Evolutionary conservation across 2,797 vertebrate species (phyloP).

Genomic region (Antrozous pallidus): DNA sequence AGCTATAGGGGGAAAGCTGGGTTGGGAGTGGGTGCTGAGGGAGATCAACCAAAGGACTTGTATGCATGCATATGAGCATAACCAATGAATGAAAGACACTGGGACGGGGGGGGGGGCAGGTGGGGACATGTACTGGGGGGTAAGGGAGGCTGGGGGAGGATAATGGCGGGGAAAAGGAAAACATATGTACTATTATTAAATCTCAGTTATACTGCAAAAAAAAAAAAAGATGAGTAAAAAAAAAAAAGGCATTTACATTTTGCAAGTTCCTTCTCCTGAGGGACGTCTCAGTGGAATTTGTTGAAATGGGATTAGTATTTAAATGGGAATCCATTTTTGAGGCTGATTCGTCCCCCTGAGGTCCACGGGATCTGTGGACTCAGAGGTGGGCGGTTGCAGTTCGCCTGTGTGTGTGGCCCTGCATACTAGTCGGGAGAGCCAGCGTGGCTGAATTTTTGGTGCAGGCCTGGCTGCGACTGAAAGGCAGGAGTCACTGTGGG

Average conservation of each 20-base stretch:
- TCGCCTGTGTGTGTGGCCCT: neutral
- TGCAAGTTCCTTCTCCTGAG: neutral
- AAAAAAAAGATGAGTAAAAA: too few species aligned
- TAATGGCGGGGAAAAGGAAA: too few species aligned
- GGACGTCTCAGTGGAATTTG: neutral
- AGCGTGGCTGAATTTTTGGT: neutral
- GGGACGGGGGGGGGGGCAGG: too few species aligned
- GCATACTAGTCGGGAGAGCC: neutral
- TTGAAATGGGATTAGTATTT: neutral
- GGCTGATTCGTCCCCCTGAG: neutral
- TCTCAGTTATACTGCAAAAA: too few species aligned
- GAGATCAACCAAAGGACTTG: too few species aligned
- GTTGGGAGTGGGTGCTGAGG: too few species aligned
- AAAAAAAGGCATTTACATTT: slow-evolving; percentile 30
- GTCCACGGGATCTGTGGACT: fast-evolving
- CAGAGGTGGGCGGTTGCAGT: neutral
- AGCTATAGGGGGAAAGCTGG: too few species aligned
- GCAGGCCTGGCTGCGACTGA: neutral
- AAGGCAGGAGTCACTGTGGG: neutral
- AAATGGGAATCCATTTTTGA: neutral
- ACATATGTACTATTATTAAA: too few species aligned
- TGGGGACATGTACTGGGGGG: too few species aligned
- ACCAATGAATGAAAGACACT: too few species aligned
- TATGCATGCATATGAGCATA: too few species aligned
- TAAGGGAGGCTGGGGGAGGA: too few species aligned